Conservation (phyloP, 2,113 vertebrate species). For the Galbula dea region DNA sequence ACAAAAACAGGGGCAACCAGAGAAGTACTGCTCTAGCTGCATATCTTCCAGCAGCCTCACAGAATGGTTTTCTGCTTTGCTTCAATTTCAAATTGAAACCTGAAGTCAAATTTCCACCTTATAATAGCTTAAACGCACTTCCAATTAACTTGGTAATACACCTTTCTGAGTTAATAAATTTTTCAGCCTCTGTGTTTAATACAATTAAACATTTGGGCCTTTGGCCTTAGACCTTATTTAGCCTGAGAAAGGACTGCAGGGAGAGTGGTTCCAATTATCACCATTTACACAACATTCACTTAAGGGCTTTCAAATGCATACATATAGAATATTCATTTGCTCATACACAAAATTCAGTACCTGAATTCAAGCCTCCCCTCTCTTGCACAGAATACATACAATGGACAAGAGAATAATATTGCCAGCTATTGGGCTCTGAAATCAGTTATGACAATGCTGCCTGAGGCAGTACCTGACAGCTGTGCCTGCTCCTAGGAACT, state of each 20-base stretch:
- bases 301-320: conserved; percentile 29
- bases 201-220: conserved; percentile 60
- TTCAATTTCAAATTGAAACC: conserved; percentile 63
- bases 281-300: conserved; percentile 51
- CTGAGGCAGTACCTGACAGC: not conserved
- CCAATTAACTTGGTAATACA: conserved; percentile 61
- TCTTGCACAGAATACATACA: not conserved
- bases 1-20: not conserved
- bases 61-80: conserved; percentile 1
- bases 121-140: conserved; percentile 64
- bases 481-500: not conserved
- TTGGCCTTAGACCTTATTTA: conserved; percentile 64
- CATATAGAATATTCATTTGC: not conserved
- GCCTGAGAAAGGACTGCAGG: conserved; percentile 11
- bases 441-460: not conserved
- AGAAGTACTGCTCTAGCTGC: not conserved
- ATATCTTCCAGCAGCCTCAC: not conserved
- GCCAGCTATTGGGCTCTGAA: not conserved
- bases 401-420: not conserved
- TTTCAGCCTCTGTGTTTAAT: conserved; percentile 58
- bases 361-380: not conserved
- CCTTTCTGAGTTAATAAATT: conserved; percentile 61
- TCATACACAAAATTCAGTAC: not conserved
- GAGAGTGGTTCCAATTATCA: conserved; percentile 44
- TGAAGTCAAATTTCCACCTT: conserved; percentile 63